Base-by-base conservation (phyloP, 2,797 vertebrate species). In the Eulemur coronatus region DNA sequence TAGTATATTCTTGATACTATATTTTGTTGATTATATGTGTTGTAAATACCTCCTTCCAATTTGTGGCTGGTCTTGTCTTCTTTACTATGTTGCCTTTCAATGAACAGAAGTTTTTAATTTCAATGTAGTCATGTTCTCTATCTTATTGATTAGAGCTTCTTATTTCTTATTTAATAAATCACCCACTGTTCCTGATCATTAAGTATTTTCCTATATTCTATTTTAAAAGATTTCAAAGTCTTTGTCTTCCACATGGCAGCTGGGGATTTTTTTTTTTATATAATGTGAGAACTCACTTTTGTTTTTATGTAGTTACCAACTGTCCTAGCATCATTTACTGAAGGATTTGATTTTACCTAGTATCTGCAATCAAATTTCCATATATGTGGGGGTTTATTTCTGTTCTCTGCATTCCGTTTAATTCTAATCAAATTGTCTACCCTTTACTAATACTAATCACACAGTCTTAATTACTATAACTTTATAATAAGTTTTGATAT, bases 131-230 rank as follows among this genome's bases (percentile, higher is more conserved):
- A 79, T 12, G 2, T 80, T 92, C 86, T 89, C 46, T 57, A 35
- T 48, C 67, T 70, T 33, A 67, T 15, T 50, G 26, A 85, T 76
- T 89, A 80, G 33, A 43, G 14, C 7, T 57, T 86, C 59, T 72
- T 92, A 69, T 17, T 52, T 22, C 6, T 84, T 76, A 86, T 89
- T 52, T 78, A 67, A 63, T 67, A 82, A 70, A 82, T 81, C 38
- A 65, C 35, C 43, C 46, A 75, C 24, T n/a, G 2, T 15, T 89
- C 33, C 28, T 82, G 20, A 69, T 80, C 26, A 89, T 79, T 80
- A 90, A 84, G 15, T 80, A 87, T 78, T 86, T 89, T 86, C 57
- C 59, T 92, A 33, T 52, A 28, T 65, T 80, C 93, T 87, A 67
- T 35, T 69, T 28, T 92, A 70, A 79, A 79, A 73, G 81, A n/a